Conservation (phyloP, 1,140 invertebrate genomes). For the Drosophila suzukii region DNA sequence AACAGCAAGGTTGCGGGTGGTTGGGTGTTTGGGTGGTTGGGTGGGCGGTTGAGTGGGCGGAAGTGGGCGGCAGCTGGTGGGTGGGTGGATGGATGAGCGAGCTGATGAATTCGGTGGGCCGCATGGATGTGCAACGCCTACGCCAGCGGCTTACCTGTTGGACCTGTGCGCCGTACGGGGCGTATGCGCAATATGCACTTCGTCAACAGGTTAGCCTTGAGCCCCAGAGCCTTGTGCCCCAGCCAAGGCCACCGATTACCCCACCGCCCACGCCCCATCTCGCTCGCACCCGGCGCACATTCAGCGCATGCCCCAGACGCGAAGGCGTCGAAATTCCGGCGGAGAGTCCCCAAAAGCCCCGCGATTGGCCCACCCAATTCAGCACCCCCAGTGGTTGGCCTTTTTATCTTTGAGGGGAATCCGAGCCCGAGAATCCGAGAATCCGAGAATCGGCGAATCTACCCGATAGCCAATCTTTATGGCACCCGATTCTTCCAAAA, state of each 20-base stretch:
- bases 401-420: background rate
- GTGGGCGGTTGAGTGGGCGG: too few relatives aligned
- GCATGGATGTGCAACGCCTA: constrained; percentile 39
- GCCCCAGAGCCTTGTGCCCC: constrained; percentile 49
- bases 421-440: too few relatives aligned
- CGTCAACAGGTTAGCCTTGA: constrained; percentile 75
- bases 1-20: constrained; percentile 5
- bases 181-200: constrained; percentile 76
- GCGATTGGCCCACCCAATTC: constrained; percentile 50
- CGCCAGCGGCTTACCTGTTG: constrained; percentile 69
- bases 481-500: background rate
- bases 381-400: constrained; percentile 21
- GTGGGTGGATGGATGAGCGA: background rate
- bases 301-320: constrained; percentile 66
- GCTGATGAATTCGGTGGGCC: background rate
- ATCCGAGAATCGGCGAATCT: background rate
- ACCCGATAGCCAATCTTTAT: background rate
- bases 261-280: background rate
- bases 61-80: background rate
- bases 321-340: constrained; percentile 30
- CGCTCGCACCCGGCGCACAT: constrained; percentile 14
- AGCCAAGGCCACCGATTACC: constrained; percentile 8
- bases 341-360: constrained; percentile 2
- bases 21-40: background rate
- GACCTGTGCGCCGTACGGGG: constrained; percentile 39